These are phyloP conservation scores for Pterostichus niger DNA, from an alignment of 2,888 invertebrate species.

Conservation along the genomic window DNA sequence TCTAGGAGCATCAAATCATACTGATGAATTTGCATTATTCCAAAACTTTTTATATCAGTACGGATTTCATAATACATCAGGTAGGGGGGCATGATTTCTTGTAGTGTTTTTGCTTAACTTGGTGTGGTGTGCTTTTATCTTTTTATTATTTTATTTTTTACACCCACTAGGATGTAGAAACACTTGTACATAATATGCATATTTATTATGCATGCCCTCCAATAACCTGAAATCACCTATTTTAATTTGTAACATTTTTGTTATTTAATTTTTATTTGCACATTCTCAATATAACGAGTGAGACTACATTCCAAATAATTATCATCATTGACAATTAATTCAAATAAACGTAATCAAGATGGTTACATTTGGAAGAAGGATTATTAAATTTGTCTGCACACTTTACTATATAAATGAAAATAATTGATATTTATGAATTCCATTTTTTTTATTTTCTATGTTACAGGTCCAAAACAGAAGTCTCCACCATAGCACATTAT, in stretches of 20 bases:
- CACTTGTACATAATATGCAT: constrained; percentile 52
- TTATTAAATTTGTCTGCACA: constrained; percentile 14
- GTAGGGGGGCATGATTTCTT: constrained; percentile 68
- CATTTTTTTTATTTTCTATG: constrained; percentile 44
- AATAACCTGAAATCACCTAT: constrained; percentile 32
- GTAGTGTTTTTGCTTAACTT: constrained; percentile 64
- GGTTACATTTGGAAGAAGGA: constrained; percentile 2
- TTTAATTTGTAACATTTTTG: constrained; percentile 26
- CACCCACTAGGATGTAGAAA: constrained; percentile 64
- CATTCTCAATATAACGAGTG: background rate
- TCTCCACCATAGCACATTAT: constrained; percentile 65
- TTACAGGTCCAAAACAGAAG: constrained; percentile 64
- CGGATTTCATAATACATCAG: constrained; percentile 67
- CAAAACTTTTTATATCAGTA: constrained; percentile 68
- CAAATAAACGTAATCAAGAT: background rate
- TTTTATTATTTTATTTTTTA: constrained; percentile 49
- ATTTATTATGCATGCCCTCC: constrained; percentile 61
- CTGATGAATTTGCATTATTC: constrained; percentile 68
- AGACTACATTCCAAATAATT: too few relatives aligned
- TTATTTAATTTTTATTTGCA: constrained; percentile 12
- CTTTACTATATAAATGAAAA: background rate
- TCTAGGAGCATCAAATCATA: constrained; percentile 68
- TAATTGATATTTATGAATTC: constrained; percentile 18
- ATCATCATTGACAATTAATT: too few relatives aligned
- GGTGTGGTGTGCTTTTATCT: constrained; percentile 66